phyloP scores from a whole-genome alignment of 2,797 vertebrate genomes.

The Melanotaenia pygmaea region DNA sequence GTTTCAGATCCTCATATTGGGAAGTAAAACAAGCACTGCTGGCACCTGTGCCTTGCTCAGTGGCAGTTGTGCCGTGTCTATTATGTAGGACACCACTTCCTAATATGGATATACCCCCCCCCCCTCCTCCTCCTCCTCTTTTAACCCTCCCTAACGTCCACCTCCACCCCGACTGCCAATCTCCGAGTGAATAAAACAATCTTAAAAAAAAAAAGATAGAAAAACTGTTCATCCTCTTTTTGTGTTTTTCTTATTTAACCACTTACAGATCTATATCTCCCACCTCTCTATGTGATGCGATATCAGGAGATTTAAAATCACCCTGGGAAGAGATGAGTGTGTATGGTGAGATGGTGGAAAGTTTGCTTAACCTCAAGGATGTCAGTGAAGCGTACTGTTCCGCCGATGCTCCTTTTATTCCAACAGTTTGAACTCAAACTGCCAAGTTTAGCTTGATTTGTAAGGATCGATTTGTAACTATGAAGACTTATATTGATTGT shows the following conservation, averaged over 20 bases:
- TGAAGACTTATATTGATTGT: slow-evolving; percentile 1
- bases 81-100: slow-evolving; percentile 84
- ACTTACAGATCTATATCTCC: background rate
- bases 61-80: slow-evolving; percentile 63
- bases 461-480: background rate
- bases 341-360: slow-evolving; percentile 52
- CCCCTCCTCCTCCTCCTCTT: background rate
- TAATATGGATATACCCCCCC: slow-evolving; percentile 66
- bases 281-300: slow-evolving; percentile 20
- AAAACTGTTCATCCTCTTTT: background rate
- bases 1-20: slow-evolving; percentile 62
- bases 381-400: slow-evolving; percentile 20
- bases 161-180: slow-evolving; percentile 52
- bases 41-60: slow-evolving; percentile 76
- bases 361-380: slow-evolving; percentile 54
- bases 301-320: background rate
- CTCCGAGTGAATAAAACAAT: slow-evolving; percentile 59
- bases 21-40: slow-evolving; percentile 4
- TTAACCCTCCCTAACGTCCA: slow-evolving; percentile 43
- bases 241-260: background rate
- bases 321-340: slow-evolving; percentile 41
- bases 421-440: background rate
- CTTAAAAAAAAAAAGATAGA: background rate
- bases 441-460: slow-evolving; percentile 5
- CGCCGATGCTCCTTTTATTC: background rate